These are phyloP conservation scores for Thalassophryne amazonica DNA, from an alignment of 2,797 vertebrate species.

Conservation along the genomic window DNA sequence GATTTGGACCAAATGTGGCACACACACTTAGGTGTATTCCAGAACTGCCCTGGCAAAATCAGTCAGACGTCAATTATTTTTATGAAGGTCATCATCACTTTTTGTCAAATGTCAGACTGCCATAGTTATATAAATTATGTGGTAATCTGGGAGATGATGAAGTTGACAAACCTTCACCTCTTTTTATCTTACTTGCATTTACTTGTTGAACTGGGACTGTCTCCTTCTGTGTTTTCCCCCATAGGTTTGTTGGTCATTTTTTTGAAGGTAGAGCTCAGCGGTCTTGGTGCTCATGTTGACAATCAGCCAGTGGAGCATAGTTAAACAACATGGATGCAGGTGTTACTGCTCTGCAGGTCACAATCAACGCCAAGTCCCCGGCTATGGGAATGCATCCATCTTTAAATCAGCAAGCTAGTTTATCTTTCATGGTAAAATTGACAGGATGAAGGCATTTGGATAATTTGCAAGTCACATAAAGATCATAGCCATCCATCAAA, in stretches of 20 bases:
- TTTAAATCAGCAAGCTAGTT: constrained; percentile 43
- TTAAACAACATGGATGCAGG: constrained; percentile 75
- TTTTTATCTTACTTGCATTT: too few relatives aligned
- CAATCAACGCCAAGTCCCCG: constrained; percentile 63
- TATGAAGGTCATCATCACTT: too few relatives aligned
- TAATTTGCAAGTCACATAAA: constrained; percentile 59
- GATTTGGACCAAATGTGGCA: too few relatives aligned
- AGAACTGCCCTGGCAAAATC: too few relatives aligned
- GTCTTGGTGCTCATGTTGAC: constrained; percentile 52
- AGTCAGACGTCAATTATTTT: too few relatives aligned
- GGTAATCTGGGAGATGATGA: too few relatives aligned
- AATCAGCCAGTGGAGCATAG: constrained; percentile 57
- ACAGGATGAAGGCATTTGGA: constrained; percentile 63
- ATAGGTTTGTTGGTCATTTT: constrained; percentile 57
- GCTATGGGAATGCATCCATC: constrained; percentile 38
- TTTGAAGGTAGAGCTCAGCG: constrained; percentile 45
- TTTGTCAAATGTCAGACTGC: too few relatives aligned
- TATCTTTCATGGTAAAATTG: constrained; percentile 60
- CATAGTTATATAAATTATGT: too few relatives aligned
- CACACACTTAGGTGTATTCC: too few relatives aligned
- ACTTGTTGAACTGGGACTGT: constrained; percentile 9
- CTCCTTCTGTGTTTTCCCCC: constrained; percentile 7
- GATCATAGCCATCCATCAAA: constrained; percentile 46
- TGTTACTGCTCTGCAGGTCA: constrained; percentile 55
- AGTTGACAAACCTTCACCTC: too few relatives aligned